Evolutionary conservation across 2,113 vertebrate species (phyloP), one percentile per base, ranked within the genome.

Genomic region (Cyanocitta stelleri): DNA sequence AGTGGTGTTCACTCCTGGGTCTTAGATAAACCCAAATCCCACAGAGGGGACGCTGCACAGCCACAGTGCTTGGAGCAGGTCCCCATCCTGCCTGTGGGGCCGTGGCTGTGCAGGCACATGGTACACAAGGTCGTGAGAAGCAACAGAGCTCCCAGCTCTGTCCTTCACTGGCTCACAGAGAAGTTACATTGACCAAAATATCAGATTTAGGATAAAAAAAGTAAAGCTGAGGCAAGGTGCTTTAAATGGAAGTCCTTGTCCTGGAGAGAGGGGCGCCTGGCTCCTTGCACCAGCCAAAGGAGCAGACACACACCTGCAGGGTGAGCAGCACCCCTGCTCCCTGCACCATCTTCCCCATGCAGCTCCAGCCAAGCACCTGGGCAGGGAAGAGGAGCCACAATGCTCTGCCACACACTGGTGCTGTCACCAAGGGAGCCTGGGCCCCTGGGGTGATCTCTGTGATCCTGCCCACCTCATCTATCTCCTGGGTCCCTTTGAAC

Each of bases 401-500:
- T 18, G 43, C 20, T 30, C 46, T 37, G 33, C 16, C 56, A 7
- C 58, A 11, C 9, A 1, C 33, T 55, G 6, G 18, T 2, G 11
- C 37, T 16, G 15, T 24, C 59, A 29, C n/a, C 22, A 17, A 49
- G 46, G 44, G 21, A 62, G 48, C 22, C 12, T 4, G 33, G 18
- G 20, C 32, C 37, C 68, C 54, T 3, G 4, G 43, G 44, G 58
- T 11, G 15, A 43, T 13, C 14, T 9, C 87, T 24, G 15, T 29
- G 44, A 75, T 71, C 88, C 93, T 89, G 64, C 92, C 82, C 58
- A 46, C 49, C 66, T 68, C 89, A 54, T 55, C 41, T 2, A 51
- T 93, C 94, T 89, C 67, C 80, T 0, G 6, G 19, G 54, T 49
- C 80, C 46, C 64, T 93, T 74, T 94, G 91, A 94, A 92, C 91